Percentiles rank a stretch among this genome's conserved stretches.
Conservation (phyloP, 2,797 vertebrate genomes). For the Gambusia yucatana region DNA sequence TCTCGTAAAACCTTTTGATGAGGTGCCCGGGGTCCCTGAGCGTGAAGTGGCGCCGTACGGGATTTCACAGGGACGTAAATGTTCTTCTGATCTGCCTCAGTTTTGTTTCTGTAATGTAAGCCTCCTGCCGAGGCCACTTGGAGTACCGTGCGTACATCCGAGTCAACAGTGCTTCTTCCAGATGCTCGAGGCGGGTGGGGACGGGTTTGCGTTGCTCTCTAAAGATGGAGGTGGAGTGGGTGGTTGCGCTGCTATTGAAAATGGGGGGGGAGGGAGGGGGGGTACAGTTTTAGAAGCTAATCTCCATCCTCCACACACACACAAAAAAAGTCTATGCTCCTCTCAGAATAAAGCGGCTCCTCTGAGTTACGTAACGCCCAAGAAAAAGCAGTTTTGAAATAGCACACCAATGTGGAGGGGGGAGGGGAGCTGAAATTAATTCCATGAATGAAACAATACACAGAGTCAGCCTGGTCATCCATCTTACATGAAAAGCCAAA, state of each 20-base stretch:
- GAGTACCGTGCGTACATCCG: slow-evolving; percentile 25
- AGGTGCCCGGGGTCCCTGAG: slow-evolving; percentile 38
- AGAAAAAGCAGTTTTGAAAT: slow-evolving; percentile 29
- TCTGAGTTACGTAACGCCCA: slow-evolving; percentile 37
- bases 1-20: slow-evolving; percentile 55
- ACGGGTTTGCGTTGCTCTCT: slow-evolving; percentile 39
- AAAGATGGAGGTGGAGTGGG: slow-evolving; percentile 72
- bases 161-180: slow-evolving; percentile 61
- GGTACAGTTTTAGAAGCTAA: slow-evolving; percentile 54
- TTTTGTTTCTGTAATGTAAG: slow-evolving; percentile 45
- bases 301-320: slow-evolving; percentile 55
- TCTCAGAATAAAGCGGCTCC: slow-evolving; percentile 15
- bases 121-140: slow-evolving; percentile 35
- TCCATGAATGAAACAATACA: slow-evolving; percentile 31
- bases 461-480: slow-evolving; percentile 19
- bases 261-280: slow-evolving; percentile 26
- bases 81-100: slow-evolving; percentile 42
- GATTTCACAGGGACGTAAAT: slow-evolving; percentile 39
- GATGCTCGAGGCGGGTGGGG: slow-evolving; percentile 41
- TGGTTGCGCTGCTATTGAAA: slow-evolving; percentile 54
- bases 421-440: slow-evolving; percentile 1
- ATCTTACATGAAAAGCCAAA: slow-evolving; percentile 19
- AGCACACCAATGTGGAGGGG: slow-evolving; percentile 1
- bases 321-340: slow-evolving; percentile 35
- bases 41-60: slow-evolving; percentile 30